phyloP scores from a whole-genome alignment of 1,140 invertebrate species.

The Magallana angulata region DNA sequence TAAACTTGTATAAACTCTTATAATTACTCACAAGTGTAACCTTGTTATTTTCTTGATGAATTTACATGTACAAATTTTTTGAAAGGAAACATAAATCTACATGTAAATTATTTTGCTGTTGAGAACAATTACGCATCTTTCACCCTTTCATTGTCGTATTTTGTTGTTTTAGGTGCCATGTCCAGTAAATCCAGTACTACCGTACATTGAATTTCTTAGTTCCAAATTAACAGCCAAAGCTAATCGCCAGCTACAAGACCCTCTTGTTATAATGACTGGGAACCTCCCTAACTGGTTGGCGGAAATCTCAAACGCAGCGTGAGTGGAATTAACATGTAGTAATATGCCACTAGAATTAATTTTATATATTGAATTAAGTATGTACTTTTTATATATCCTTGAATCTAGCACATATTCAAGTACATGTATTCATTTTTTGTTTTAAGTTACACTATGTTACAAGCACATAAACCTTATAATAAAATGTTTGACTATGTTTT shows the following conservation, averaged over 20 bases:
- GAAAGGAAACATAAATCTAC: not conserved
- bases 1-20: not conserved
- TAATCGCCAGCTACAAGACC: constrained; percentile 97
- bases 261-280: constrained; percentile 97
- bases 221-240: constrained; percentile 94
- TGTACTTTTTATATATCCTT: too few species aligned
- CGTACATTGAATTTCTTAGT: constrained; percentile 85
- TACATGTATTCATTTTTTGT: too few species aligned
- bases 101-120: not conserved
- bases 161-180: constrained; percentile 66
- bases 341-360: not conserved
- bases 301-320: constrained; percentile 94
- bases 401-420: too few species aligned
- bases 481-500: too few species aligned
- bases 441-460: too few species aligned
- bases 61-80: not conserved
- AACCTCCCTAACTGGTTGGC: constrained; percentile 97
- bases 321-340: constrained; percentile 70
- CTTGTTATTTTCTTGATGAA: not conserved
- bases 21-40: not conserved
- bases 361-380: too few species aligned
- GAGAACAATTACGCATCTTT: too few species aligned
- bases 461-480: too few species aligned
- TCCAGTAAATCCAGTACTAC: constrained; percentile 73
- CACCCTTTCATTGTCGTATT: not conserved